Conservation (phyloP, 2,113 vertebrate species). For the Heterocephalus glaber region DNA sequence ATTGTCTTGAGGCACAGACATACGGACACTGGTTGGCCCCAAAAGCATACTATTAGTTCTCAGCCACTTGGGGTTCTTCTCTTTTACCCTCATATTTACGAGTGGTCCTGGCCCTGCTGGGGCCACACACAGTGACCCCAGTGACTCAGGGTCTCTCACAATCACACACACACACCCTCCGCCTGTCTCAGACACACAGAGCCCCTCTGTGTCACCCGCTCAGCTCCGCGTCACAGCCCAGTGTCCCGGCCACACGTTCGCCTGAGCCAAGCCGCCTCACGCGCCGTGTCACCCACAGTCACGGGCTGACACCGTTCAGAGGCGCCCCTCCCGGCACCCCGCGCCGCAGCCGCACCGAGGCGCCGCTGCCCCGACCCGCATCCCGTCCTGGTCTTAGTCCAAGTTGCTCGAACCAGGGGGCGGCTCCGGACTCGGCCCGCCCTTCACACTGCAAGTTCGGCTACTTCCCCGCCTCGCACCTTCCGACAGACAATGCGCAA, state of each 20-base stretch:
- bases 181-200: slow-evolving; percentile 64
- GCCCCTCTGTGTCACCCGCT: slow-evolving; percentile 66
- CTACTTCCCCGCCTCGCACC: neutral
- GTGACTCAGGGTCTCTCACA: slow-evolving; percentile 19
- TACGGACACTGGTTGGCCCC: neutral
- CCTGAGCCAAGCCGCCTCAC: slow-evolving; percentile 63
- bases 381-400: slow-evolving; percentile 18
- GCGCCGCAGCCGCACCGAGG: slow-evolving; percentile 22
- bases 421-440: neutral
- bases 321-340: neutral
- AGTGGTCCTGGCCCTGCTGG: neutral
- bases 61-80: neutral
- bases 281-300: slow-evolving; percentile 73
- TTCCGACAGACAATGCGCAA: neutral
- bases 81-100: neutral
- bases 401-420: slow-evolving; percentile 41
- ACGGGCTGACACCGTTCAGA: slow-evolving; percentile 72
- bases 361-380: slow-evolving; percentile 14
- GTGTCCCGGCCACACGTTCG: slow-evolving; percentile 65
- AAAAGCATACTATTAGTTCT: neutral
- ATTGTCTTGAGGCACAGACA: neutral
- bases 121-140: slow-evolving; percentile 28
- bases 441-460: slow-evolving; percentile 26
- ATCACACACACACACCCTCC: neutral
- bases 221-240: slow-evolving; percentile 60